Evolutionary conservation across 1,140 invertebrate genomes (phyloP), one percentile per base, ranked within the genome.

Genomic region (Galleria mellonella): DNA sequence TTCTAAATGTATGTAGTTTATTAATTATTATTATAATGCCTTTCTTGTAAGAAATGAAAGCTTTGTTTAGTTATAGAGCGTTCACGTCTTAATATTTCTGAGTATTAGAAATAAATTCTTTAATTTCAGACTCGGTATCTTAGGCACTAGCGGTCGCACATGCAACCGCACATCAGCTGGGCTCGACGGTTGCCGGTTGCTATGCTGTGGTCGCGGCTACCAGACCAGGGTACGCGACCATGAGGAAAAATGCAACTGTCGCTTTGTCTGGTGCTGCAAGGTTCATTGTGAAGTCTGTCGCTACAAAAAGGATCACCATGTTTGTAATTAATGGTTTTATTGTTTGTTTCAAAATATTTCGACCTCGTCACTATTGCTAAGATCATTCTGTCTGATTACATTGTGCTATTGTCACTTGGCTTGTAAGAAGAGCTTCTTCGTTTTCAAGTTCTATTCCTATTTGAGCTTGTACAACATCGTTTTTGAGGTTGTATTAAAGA

Each of bases 191-290:
- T 97, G 95, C 73, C 89, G 91, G 14, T 85, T 94, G n/a, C 87
- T 97, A 6, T 97, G 95, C 83, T 97, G 96, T 73, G 96, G 96
- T 5, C 89, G 96, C 40, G 97, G 97, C 8, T 97, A 97, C 83
- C 94, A 97, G 77, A 97, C 96, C 1, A 88, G 93, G 35, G 90
- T 97, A 0, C 89, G 92, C 37, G 93, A 96, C 55, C 92, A 96
- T 43, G 91, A 92, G 49, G 94, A 97, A 76, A 96, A 97, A 79
- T 98, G 96, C 87, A 92, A 94, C 59, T 98, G 97, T 83, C 91
- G 93, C 61, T 97, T 98, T 71, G 93, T 96, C 29, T 97, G 96
- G 96, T 98, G 96, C 86, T 98, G 96, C 79, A 89, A 92, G 47
- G 94, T 98, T 0, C 90, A 94, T 56, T 98, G 96, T 86, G 93